Conservation (phyloP, 2,797 vertebrate species). For the Taenioides sp. region DNA sequence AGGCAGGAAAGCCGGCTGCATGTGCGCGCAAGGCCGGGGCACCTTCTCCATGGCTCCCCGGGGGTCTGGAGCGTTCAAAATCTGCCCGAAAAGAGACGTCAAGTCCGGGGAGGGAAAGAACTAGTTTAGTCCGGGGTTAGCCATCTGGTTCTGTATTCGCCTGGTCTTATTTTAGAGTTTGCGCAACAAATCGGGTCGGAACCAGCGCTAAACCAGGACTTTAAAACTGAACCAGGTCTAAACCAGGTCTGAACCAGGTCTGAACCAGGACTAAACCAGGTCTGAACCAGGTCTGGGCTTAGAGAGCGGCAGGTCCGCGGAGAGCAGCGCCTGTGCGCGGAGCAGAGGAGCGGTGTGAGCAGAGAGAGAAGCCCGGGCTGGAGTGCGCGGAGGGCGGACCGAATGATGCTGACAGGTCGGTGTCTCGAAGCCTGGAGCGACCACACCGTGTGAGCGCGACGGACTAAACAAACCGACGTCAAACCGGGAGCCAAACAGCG, state of each 20-base stretch:
- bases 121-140: neutral
- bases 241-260: too few species aligned
- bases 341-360: neutral
- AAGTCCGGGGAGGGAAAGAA: neutral
- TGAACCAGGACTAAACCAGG: neutral
- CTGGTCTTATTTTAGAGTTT: too few species aligned
- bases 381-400: neutral
- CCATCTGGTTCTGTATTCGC: neutral
- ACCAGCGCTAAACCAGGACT: neutral
- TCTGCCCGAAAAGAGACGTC: neutral
- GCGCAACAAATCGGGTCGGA: too few species aligned
- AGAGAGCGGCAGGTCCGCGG: neutral
- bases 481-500: slow-evolving; percentile 46
- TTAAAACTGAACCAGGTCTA: too few species aligned
- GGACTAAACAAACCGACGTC: slow-evolving; percentile 59
- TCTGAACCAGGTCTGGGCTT: too few species aligned
- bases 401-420: neutral
- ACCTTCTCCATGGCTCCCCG: slow-evolving; percentile 75
- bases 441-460: slow-evolving; percentile 22
- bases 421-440: neutral
- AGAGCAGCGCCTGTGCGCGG: neutral
- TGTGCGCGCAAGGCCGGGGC: slow-evolving; percentile 78
- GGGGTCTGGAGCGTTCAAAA: neutral
- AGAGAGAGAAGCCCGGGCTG: neutral
- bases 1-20: slow-evolving; percentile 81